A percentile compares a stretch with the other conserved stretches of the same genome.
Evolutionary conservation across 2,113 vertebrate genomes (phyloP).

Genomic region (Bothrops jararaca): DNA sequence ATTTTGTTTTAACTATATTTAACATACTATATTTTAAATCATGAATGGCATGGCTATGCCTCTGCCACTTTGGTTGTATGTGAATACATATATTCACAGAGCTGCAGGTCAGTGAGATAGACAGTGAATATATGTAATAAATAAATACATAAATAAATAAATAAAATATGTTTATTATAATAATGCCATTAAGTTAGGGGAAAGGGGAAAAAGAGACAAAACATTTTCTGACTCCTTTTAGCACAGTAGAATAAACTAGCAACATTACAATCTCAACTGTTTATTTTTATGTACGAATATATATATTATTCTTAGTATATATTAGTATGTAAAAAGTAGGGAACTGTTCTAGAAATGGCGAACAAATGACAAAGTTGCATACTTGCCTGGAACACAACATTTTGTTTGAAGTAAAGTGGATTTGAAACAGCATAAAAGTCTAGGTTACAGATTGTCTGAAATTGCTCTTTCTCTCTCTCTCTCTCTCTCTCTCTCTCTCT

Average conservation of each 20-base stretch:
- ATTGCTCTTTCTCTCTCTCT: neutral
- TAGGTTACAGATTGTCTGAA: neutral
- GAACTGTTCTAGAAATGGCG: neutral
- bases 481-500: too few relatives aligned
- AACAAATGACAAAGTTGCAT: neutral
- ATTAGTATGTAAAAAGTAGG: neutral
- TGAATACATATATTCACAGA: neutral
- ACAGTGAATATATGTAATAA: neutral
- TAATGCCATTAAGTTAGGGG: neutral
- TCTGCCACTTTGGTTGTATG: neutral
- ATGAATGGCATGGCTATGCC: neutral
- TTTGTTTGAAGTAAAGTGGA: neutral
- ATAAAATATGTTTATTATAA: neutral
- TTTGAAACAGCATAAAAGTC: neutral
- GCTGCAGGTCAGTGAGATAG: neutral
- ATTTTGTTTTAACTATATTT: neutral
- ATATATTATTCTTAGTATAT: neutral
- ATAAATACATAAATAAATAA: neutral
- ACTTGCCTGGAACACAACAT: neutral
- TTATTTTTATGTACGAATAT: neutral
- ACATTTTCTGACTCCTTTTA: too few relatives aligned
- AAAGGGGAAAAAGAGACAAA: too few relatives aligned
- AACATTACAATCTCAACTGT: neutral
- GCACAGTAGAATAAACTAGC: neutral
- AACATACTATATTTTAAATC: neutral